Conservation (phyloP, 2,797 vertebrate species). For the Orestias chungarensis region DNA sequence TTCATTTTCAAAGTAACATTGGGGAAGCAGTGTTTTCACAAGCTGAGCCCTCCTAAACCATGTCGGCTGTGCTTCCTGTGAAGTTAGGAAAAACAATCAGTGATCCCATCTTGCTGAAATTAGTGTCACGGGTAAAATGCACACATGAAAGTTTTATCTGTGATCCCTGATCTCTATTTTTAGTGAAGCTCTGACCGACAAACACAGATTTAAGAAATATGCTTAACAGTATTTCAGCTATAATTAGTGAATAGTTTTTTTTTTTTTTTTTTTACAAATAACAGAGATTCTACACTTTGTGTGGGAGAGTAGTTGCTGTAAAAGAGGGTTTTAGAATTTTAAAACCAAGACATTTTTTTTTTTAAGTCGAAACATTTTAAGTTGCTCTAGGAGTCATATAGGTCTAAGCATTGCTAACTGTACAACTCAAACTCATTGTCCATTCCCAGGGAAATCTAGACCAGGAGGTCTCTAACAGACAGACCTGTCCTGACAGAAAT, state of each 20-base stretch:
- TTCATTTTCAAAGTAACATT: constrained; percentile 60
- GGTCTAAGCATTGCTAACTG: not conserved
- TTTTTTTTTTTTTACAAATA: not conserved
- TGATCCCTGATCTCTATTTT: not conserved
- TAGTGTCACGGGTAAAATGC: not conserved
- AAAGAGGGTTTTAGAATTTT: not conserved
- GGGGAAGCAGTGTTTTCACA: constrained; percentile 68
- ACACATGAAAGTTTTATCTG: not conserved
- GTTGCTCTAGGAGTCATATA: not conserved
- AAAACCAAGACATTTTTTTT: not conserved
- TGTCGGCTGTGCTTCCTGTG: constrained; percentile 65
- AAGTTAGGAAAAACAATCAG: constrained; percentile 1
- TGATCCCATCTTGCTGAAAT: constrained; percentile 16
- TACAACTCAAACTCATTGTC: not conserved
- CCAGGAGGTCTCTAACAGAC: no score
- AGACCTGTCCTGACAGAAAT: no score
- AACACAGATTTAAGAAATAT: not conserved
- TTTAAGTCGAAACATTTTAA: not conserved
- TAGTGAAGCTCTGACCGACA: not conserved
- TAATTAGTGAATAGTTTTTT: not conserved
- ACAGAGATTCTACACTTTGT: not conserved
- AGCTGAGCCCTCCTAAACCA: constrained; percentile 67
- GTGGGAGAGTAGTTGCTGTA: not conserved
- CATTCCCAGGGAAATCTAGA: not conserved
- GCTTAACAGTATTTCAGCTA: not conserved